Percentiles rank a stretch among this genome's conserved stretches.
Evolutionary conservation across 2,113 vertebrate genomes (phyloP).

Genomic region (Clarias macrocephalus): DNA sequence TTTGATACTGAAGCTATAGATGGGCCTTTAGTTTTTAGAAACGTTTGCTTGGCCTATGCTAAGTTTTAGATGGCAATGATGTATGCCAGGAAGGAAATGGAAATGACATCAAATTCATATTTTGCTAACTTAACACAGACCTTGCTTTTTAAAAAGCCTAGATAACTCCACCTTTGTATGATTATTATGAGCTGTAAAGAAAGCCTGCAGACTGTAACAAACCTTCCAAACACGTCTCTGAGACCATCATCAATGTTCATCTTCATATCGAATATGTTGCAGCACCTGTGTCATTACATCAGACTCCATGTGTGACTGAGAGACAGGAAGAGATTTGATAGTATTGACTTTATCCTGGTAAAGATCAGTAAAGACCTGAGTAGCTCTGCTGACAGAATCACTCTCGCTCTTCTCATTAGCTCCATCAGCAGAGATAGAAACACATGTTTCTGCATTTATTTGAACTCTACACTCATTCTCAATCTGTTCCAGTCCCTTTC

Average conservation of each 20-base stretch:
- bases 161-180: no score
- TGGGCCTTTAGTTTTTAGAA: no score
- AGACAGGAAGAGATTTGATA: rapidly evolving
- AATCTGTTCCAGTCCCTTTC: constrained; percentile 53
- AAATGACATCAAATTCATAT: no score
- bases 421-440: constrained; percentile 42
- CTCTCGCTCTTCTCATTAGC: neutral
- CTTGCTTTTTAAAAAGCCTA: no score
- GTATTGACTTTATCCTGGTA: rapidly evolving
- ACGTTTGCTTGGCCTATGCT: no score
- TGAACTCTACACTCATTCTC: constrained; percentile 41
- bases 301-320: constrained; percentile 4
- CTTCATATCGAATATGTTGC: neutral
- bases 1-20: no score
- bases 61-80: no score
- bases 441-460: neutral
- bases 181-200: no score
- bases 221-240: no score
- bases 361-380: constrained; percentile 33
- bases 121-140: no score
- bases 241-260: neutral
- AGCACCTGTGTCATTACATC: neutral
- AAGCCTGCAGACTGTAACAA: no score
- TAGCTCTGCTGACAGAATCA: constrained; percentile 17
- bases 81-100: no score